Evolutionary conservation across 2,797 vertebrate species (phyloP).

Genomic region (Etheostoma nigrum): DNA sequence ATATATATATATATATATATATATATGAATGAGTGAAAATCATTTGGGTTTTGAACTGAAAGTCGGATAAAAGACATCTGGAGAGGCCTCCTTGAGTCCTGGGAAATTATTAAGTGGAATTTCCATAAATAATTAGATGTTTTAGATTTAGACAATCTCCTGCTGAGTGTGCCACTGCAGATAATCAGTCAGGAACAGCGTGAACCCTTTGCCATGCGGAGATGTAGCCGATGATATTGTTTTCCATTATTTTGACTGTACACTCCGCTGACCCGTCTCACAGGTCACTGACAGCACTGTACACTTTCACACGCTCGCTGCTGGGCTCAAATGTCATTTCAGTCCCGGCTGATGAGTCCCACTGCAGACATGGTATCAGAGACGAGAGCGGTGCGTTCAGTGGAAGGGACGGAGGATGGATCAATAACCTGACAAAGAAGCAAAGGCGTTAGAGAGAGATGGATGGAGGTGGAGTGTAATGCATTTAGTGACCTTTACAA

Average conservation of each 20-base stretch:
- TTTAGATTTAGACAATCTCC: background rate
- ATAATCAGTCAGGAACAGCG: background rate
- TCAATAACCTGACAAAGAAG: conserved; percentile 30
- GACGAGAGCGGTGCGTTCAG: background rate
- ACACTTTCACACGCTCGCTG: background rate
- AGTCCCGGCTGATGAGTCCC: conserved; percentile 12
- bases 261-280: background rate
- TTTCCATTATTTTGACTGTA: conserved; percentile 12
- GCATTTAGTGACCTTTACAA: conserved; percentile 47
- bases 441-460: background rate
- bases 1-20: no score
- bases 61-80: background rate
- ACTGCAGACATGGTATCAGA: background rate
- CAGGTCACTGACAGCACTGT: background rate
- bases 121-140: background rate
- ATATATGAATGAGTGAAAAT: background rate
- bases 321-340: conserved; percentile 46
- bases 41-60: background rate
- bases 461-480: conserved; percentile 5
- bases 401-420: background rate
- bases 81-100: background rate
- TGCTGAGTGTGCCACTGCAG: background rate
- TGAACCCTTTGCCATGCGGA: background rate
- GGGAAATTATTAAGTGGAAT: background rate
- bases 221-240: background rate